Conservation (phyloP, 2,888 invertebrate genomes). For the Alentia gelatinosa region DNA sequence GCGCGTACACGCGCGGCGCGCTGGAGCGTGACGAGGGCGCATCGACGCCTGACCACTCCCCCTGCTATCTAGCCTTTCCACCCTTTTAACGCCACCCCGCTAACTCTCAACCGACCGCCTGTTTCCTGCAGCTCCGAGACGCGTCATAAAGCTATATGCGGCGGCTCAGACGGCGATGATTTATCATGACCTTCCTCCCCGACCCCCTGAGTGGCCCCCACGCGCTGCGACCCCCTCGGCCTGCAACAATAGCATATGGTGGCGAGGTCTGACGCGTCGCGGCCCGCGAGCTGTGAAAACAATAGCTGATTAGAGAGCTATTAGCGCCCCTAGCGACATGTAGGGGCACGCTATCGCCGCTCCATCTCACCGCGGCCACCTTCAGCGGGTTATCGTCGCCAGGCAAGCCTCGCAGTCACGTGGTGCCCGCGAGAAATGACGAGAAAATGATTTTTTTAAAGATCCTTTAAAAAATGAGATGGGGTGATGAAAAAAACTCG, state of each 20-base stretch:
- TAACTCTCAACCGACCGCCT: background rate
- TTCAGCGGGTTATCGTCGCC: background rate
- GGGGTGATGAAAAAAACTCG: background rate
- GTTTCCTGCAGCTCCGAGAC: background rate
- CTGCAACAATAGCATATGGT: background rate
- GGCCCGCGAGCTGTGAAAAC: background rate
- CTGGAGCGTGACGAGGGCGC: background rate
- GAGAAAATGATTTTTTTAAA: background rate
- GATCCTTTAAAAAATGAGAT: background rate
- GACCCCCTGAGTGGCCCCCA: no score
- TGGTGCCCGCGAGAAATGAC: background rate
- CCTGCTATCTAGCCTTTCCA: conserved; percentile 5
- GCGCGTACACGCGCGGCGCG: background rate
- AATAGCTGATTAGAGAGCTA: background rate
- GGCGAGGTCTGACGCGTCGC: background rate
- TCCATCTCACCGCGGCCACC: background rate
- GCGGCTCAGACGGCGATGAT: no score
- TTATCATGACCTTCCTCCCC: no score
- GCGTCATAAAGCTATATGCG: background rate
- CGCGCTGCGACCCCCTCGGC: no score
- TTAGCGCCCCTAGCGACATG: background rate
- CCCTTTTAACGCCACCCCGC: background rate
- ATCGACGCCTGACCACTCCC: background rate
- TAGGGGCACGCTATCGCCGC: background rate
- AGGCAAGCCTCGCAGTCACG: background rate